Conservation (phyloP, 1,140 invertebrate genomes). For the Euwallacea similis region DNA sequence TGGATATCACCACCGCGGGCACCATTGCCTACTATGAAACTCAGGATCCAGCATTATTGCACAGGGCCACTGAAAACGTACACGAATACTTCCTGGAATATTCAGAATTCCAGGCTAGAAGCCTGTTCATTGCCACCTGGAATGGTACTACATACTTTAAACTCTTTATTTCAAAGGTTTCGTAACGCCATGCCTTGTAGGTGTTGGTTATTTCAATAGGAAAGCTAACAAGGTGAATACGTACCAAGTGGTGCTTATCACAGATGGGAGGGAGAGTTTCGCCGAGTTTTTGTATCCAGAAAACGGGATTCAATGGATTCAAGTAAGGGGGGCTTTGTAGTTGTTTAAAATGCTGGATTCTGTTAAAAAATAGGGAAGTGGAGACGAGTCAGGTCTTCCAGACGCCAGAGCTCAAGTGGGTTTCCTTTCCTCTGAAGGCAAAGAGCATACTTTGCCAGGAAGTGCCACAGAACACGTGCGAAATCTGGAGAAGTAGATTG, state of each 20-base stretch:
- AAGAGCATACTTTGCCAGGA: slow-evolving; percentile 70
- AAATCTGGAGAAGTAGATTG: slow-evolving; percentile 68
- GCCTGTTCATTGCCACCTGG: slow-evolving; percentile 70
- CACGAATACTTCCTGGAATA: slow-evolving; percentile 70
- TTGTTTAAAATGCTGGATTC: background rate
- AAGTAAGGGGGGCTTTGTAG: slow-evolving; percentile 48
- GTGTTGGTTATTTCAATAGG: slow-evolving; percentile 54
- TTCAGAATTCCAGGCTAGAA: slow-evolving; percentile 65
- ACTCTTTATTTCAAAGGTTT: background rate
- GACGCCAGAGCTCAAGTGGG: slow-evolving; percentile 91
- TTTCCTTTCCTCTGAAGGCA: slow-evolving; percentile 81
- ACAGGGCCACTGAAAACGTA: slow-evolving; percentile 68
- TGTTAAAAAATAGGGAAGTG: slow-evolving; percentile 56
- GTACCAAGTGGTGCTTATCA: slow-evolving; percentile 82
- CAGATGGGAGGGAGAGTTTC: slow-evolving; percentile 80
- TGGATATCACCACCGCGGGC: slow-evolving; percentile 77
- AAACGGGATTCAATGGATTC: slow-evolving; percentile 88
- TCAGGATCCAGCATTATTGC: slow-evolving; percentile 63
- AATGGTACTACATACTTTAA: slow-evolving; percentile 30
- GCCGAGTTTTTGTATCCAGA: slow-evolving; percentile 85
- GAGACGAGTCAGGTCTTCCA: slow-evolving; percentile 65
- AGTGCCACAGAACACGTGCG: slow-evolving; percentile 86
- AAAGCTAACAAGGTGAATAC: slow-evolving; percentile 62
- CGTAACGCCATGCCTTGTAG: slow-evolving; percentile 11
- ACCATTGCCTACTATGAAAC: slow-evolving; percentile 80